phyloP scores from a whole-genome alignment of 2,797 vertebrate genomes.

The Paguma larvata region DNA sequence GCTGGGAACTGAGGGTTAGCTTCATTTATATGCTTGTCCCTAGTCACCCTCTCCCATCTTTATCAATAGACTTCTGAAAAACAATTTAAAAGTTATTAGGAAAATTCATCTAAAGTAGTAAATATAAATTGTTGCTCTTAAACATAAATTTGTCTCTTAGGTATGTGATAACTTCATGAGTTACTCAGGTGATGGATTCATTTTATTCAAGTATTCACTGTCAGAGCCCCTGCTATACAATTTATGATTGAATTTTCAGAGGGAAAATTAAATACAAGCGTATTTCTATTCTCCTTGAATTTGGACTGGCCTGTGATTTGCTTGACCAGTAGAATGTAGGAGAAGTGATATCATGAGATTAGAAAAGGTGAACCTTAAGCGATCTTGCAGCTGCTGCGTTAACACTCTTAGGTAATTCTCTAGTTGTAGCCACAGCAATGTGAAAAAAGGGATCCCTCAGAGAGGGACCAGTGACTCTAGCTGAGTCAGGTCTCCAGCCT shows the following conservation, averaged over 20 bases:
- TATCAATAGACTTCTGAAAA: neutral
- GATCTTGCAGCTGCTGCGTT: neutral
- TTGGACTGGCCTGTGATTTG: neutral
- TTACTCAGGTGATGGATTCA: neutral
- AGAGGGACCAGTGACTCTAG: accelerated
- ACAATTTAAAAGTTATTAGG: neutral
- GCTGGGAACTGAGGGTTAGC: neutral
- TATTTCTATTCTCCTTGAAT: neutral
- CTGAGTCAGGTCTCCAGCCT: neutral
- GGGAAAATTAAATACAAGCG: neutral
- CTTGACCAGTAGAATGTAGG: neutral
- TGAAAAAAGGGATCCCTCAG: neutral
- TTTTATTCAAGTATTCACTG: neutral
- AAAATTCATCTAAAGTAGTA: neutral
- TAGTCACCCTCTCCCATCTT: neutral
- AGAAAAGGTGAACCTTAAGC: neutral
- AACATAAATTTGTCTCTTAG: neutral
- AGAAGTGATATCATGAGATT: neutral
- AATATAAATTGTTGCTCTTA: neutral
- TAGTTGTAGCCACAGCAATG: neutral
- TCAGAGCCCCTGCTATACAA: neutral
- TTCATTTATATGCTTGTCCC: neutral
- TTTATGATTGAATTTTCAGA: constrained; percentile 1
- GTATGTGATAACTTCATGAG: neutral
- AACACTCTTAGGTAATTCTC: neutral